These are phyloP conservation scores for Campoplex nolae DNA, from an alignment of 2,888 invertebrate species.

Conservation along the genomic window DNA sequence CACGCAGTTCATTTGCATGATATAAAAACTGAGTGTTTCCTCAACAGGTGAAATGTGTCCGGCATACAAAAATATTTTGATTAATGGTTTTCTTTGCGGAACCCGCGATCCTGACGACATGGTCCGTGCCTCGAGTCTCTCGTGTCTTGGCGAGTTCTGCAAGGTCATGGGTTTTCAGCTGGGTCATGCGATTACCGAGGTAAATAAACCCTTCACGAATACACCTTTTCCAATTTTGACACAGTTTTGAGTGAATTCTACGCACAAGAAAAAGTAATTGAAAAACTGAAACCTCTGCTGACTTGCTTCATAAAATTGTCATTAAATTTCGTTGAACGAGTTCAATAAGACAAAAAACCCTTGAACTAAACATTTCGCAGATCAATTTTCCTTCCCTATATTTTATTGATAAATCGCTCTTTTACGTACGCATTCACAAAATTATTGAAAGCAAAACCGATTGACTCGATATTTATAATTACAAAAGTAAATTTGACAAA, in stretches of 20 bases:
- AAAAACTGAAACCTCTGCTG: too few species aligned
- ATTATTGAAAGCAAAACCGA: background rate
- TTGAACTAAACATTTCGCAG: too few species aligned
- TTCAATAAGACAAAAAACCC: background rate
- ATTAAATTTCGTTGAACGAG: too few species aligned
- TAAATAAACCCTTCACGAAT: slow-evolving; percentile 79
- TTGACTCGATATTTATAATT: background rate
- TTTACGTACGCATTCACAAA: background rate
- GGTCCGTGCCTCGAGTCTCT: slow-evolving; percentile 92
- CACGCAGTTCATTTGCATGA: background rate
- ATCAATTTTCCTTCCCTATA: too few species aligned
- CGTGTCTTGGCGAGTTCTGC: slow-evolving; percentile 93
- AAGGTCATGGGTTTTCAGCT: slow-evolving; percentile 90
- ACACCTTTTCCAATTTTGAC: background rate
- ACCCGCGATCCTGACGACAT: slow-evolving; percentile 90
- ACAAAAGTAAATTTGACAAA: background rate
- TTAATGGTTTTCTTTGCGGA: slow-evolving; percentile 90
- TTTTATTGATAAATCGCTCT: too few species aligned
- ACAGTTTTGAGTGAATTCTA: too few species aligned
- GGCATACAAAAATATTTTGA: slow-evolving; percentile 88
- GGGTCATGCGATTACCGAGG: slow-evolving; percentile 91
- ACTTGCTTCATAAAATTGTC: too few species aligned
- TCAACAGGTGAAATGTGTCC: slow-evolving; percentile 89
- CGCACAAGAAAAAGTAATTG: too few species aligned
- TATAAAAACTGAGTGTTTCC: slow-evolving; percentile 6